phyloP scores from a whole-genome alignment of 2,797 vertebrate genomes.

The Mormyrops boulengeri region DNA sequence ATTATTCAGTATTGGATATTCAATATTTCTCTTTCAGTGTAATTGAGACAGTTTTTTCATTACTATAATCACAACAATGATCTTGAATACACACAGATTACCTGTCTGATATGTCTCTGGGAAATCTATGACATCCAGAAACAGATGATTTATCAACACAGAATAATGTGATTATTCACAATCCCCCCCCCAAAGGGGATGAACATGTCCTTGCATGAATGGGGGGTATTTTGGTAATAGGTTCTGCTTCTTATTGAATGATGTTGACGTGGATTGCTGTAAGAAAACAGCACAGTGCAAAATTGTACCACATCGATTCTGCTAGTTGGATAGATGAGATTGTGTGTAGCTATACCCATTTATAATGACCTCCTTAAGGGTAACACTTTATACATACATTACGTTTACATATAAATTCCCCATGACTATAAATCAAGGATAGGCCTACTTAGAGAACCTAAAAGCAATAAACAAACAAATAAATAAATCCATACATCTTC shows the following conservation, averaged over 20 bases:
- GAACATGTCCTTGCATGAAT: not conserved
- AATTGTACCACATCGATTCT: not conserved
- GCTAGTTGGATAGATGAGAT: not conserved
- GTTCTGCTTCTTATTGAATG: not conserved
- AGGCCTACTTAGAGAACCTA: not conserved
- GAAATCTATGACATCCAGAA: not conserved
- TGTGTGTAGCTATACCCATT: not conserved
- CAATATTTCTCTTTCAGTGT: not conserved
- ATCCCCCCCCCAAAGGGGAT: not conserved
- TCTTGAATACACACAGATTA: not conserved
- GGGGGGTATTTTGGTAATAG: not conserved
- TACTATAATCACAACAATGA: not conserved
- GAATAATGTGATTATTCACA: not conserved
- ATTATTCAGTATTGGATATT: not conserved
- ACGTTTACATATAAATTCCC: not conserved
- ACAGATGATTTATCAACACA: not conserved
- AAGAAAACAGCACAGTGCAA: not conserved
- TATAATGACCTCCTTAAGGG: not conserved
- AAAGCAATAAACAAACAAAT: not conserved
- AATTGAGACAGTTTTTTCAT: not conserved
- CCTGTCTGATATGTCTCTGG: not conserved
- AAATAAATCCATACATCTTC: conserved; percentile 1
- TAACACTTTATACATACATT: not conserved
- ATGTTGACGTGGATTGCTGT: not conserved
- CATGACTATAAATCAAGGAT: not conserved